Conservation (phyloP, 1,140 invertebrate genomes). For the Drosophila dunni region DNA sequence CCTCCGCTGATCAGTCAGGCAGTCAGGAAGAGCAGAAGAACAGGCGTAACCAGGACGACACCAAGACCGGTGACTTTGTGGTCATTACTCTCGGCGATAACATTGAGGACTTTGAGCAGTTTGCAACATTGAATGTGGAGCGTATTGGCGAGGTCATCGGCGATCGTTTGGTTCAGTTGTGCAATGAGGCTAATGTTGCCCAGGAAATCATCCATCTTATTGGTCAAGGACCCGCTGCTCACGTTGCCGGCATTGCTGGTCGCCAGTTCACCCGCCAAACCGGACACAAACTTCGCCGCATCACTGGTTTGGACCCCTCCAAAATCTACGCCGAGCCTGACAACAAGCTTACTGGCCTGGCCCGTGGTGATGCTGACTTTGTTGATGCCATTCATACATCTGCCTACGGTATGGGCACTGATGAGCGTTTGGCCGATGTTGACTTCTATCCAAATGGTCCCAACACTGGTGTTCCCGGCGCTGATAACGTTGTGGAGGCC, state of each 20-base stretch:
- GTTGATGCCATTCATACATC: slow-evolving; percentile 92
- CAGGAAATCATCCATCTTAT: slow-evolving; percentile 80
- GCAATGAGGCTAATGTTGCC: slow-evolving; percentile 65
- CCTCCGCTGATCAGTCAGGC: slow-evolving; percentile 51
- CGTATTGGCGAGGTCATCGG: slow-evolving; percentile 65
- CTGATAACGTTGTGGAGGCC: slow-evolving; percentile 87
- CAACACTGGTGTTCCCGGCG: slow-evolving; percentile 84
- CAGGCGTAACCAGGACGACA: slow-evolving; percentile 45
- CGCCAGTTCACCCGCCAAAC: slow-evolving; percentile 87
- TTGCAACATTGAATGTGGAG: slow-evolving; percentile 68
- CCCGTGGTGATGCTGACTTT: slow-evolving; percentile 86
- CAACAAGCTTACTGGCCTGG: slow-evolving; percentile 85
- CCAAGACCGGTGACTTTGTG: slow-evolving; percentile 58
- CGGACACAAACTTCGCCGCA: slow-evolving; percentile 85
- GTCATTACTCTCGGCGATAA: slow-evolving; percentile 66
- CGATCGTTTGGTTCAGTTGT: slow-evolving; percentile 60
- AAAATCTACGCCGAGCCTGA: slow-evolving; percentile 87
- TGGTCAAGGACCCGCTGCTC: slow-evolving; percentile 79
- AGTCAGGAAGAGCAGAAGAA: slow-evolving; percentile 39
- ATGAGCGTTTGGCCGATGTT: slow-evolving; percentile 88
- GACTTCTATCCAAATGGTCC: slow-evolving; percentile 93
- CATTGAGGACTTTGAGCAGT: slow-evolving; percentile 66
- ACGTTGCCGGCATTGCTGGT: slow-evolving; percentile 86
- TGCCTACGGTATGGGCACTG: slow-evolving; percentile 89
- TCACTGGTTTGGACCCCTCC: slow-evolving; percentile 90